These are phyloP conservation scores for Sander vitreus DNA, from an alignment of 2,113 vertebrate species.

Conservation along the genomic window DNA sequence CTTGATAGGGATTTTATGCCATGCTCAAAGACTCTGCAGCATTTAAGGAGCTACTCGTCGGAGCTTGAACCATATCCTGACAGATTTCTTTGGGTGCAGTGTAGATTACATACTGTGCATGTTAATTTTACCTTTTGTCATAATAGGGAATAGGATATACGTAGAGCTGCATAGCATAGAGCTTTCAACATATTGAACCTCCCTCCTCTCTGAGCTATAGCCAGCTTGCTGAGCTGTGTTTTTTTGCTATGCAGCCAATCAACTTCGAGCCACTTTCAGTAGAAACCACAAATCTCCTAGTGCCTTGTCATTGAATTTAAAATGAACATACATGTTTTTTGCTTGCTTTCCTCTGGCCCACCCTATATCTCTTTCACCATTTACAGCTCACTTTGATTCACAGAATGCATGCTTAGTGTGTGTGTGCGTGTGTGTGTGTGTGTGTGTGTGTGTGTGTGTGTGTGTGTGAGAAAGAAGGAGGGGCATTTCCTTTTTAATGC, in stretches of 20 bases:
- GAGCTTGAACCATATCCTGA: neutral
- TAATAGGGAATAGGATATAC: neutral
- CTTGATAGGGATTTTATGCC: neutral
- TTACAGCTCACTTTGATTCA: slow-evolving; percentile 60
- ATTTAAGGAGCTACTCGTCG: neutral
- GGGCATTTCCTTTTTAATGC: slow-evolving; percentile 80
- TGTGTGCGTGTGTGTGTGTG: slow-evolving; percentile 31
- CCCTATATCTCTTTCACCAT: slow-evolving; percentile 35
- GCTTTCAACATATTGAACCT: neutral
- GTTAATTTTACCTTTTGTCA: neutral
- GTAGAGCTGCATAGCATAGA: neutral
- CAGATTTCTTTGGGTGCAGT: neutral
- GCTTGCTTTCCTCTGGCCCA: slow-evolving; percentile 17
- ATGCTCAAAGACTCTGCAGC: slow-evolving; percentile 4
- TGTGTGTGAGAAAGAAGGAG: slow-evolving; percentile 63
- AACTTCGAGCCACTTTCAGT: slow-evolving; percentile 23
- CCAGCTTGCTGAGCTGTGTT: neutral
- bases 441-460: slow-evolving; percentile 44
- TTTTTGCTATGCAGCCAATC: neutral
- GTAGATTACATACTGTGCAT: neutral
- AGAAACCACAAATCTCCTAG: neutral
- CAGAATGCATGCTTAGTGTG: slow-evolving; percentile 73
- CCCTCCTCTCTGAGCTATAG: neutral
- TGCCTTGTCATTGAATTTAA: slow-evolving; percentile 33
- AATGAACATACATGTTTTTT: slow-evolving; percentile 23